Percentiles rank a stretch among this genome's conserved stretches.
Conservation (phyloP, 2,797 vertebrate species). For the Malacoctenus gilli region DNA sequence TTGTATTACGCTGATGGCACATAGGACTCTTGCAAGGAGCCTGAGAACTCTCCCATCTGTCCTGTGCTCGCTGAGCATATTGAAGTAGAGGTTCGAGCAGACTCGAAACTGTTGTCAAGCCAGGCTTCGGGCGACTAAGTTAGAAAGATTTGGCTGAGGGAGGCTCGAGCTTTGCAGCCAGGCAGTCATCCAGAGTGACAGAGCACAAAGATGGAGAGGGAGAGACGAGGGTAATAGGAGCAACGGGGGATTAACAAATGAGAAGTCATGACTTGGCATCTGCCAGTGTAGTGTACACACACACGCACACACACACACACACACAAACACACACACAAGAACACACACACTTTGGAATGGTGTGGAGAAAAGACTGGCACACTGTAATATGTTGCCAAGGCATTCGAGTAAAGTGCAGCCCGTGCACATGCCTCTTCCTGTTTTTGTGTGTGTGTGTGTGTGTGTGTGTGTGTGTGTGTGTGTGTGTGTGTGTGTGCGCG, state of each 20-base stretch:
- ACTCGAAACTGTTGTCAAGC: slow-evolving; percentile 56
- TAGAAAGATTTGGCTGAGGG: slow-evolving; percentile 59
- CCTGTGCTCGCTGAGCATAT: slow-evolving; percentile 52
- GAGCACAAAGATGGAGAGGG: slow-evolving; percentile 60
- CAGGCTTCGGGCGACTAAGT: slow-evolving; percentile 46
- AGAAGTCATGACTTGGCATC: slow-evolving; percentile 75
- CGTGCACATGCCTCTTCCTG: slow-evolving; percentile 54
- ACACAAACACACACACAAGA: slow-evolving; percentile 20
- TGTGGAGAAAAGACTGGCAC: slow-evolving; percentile 45
- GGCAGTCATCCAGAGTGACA: slow-evolving; percentile 70
- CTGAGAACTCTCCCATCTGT: slow-evolving; percentile 62
- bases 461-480: background rate
- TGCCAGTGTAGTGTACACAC: slow-evolving; percentile 52
- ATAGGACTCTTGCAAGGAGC: slow-evolving; percentile 43
- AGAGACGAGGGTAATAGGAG: slow-evolving; percentile 62
- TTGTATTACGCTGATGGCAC: slow-evolving; percentile 57
- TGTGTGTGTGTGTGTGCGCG: slow-evolving; percentile 22
- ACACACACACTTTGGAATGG: slow-evolving; percentile 23
- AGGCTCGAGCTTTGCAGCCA: slow-evolving; percentile 51
- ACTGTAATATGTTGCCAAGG: slow-evolving; percentile 50
- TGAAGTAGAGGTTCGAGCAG: slow-evolving; percentile 53
- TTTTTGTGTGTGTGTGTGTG: slow-evolving; percentile 32
- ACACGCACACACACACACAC: slow-evolving; percentile 13
- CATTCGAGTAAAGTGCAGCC: slow-evolving; percentile 54
- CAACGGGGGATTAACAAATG: slow-evolving; percentile 66